A percentile compares a stretch with the other conserved stretches of the same genome.
These are phyloP conservation scores for Morpho helenor DNA, from an alignment of 2,888 invertebrate species.

Conservation along the genomic window DNA sequence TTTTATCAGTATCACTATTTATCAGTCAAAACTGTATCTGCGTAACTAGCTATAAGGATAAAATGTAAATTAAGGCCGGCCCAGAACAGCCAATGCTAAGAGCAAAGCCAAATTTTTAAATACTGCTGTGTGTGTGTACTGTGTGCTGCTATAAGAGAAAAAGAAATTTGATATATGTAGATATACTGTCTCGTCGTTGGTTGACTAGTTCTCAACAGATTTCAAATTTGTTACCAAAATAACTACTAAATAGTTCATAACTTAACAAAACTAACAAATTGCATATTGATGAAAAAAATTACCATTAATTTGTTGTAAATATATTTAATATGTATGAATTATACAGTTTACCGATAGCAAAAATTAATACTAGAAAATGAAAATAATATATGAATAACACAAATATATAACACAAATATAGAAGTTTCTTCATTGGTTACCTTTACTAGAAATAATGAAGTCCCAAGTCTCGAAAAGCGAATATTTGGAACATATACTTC, in stretches of 20 bases:
- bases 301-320: background rate
- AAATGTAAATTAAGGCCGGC: too few species aligned
- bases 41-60: too few species aligned
- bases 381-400: background rate
- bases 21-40: too few species aligned
- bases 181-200: too few species aligned
- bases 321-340: background rate
- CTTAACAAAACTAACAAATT: background rate
- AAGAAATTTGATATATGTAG: too few species aligned
- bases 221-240: background rate
- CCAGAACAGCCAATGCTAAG: too few species aligned
- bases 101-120: too few species aligned
- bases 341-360: background rate
- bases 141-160: too few species aligned
- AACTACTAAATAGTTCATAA: background rate
- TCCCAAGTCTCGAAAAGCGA: background rate
- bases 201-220: too few species aligned
- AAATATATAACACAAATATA: background rate
- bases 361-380: background rate
- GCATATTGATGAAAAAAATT: background rate
- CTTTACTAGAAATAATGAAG: constrained; percentile 3
- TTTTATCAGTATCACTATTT: too few species aligned
- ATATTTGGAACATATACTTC: constrained; percentile 2
- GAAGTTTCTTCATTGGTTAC: background rate
- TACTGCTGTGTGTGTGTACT: too few species aligned